Evolutionary conservation across 2,113 vertebrate species (phyloP).

Genomic region (Cochlearius cochlearius): DNA sequence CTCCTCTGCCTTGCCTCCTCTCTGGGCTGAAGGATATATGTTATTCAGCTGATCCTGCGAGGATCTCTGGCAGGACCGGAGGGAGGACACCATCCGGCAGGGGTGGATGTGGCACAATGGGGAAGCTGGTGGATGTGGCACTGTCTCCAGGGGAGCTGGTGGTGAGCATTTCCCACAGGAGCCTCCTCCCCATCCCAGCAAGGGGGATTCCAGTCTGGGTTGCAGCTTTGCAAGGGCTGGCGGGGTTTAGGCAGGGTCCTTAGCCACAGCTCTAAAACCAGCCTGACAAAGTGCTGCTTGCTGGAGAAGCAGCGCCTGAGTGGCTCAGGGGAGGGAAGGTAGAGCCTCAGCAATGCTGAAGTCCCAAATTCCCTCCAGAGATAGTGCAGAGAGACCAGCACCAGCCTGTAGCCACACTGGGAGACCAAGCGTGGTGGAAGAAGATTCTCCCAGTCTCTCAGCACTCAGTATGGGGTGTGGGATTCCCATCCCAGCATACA

Average conservation of each 20-base stretch:
- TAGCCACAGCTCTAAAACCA: background rate
- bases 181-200: background rate
- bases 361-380: background rate
- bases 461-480: background rate
- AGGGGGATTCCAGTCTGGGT: background rate
- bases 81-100: background rate
- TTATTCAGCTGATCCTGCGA: background rate
- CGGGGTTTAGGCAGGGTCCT: background rate
- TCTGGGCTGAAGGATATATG: background rate
- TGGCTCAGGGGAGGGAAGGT: background rate
- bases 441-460: background rate
- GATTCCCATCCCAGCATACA: background rate
- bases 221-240: background rate
- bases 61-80: background rate
- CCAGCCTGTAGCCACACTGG: background rate
- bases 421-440: background rate
- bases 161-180: background rate
- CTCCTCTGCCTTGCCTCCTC: background rate
- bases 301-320: background rate
- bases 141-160: background rate
- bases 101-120: background rate
- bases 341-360: background rate
- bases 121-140: background rate
- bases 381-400: background rate
- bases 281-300: background rate